Base-by-base conservation (phyloP, 2,797 vertebrate genomes). In the Cyprinella venusta region DNA sequence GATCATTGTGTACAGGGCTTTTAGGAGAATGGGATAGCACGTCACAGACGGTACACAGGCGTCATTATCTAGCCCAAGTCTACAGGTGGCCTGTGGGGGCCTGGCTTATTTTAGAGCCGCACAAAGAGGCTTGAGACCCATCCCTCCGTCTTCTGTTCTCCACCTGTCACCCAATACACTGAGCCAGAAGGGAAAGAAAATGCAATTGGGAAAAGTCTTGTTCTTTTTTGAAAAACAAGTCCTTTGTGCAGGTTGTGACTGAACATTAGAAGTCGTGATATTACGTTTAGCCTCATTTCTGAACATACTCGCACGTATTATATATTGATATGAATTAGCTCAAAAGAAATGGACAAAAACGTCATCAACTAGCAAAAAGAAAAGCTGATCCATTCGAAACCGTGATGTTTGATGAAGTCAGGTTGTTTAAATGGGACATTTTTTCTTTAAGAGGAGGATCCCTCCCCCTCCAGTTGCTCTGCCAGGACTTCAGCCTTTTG, bases 401-500 rank as follows among this genome's bases (percentile, higher is more conserved):
- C 3, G 15, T 26, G 30, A 68, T 75, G 50, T 81, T 76, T 42
- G 54, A 56, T 50, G n/a, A 80, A 68, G 36, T 50, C 61, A n/a
- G 70, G n/a, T 84, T 80, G 59, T 10, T 59, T 87, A 89, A 90
- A 86, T 8, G 78, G 21, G 77, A 38, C 15, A 59, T 70, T 78
- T 10, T 89, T 84, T 77, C 91, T 92, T 93, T 93, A 93, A 92
- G 92, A 79, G 88, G 90, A 90, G 2, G 87, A 90, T 75, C 86
- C 80, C 24, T 79, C 21, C 18, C 56, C 10, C 81, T 87, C 87
- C 93, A 91, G 90, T 91, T 92, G 92, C 89, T 89, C 79, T 89
- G 81, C 90, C n/a, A 84, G 89, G 88, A 86, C 90, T 89, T 89
- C 45, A 83, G 86, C 86, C 86, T 90, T 90, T 89, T 72, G 86